Conservation (phyloP, 2,888 invertebrate species). For the Orthonevra nobilis region DNA sequence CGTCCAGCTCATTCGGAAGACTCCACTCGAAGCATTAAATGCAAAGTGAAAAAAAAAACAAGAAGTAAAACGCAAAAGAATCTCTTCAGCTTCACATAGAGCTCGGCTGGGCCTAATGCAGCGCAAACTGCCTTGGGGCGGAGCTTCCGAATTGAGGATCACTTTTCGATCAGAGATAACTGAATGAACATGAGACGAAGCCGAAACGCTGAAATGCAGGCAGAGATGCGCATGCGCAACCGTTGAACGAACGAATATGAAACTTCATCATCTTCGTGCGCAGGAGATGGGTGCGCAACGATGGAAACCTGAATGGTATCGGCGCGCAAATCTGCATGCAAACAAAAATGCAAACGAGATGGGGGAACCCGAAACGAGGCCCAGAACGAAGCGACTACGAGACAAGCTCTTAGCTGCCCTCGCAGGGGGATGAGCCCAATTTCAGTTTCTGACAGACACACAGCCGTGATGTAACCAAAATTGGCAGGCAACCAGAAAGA, state of each 20-base stretch:
- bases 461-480: constrained; percentile 38
- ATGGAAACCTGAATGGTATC: constrained; percentile 60
- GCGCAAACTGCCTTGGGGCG: constrained; percentile 72
- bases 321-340: constrained; percentile 70
- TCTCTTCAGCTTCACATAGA: constrained; percentile 50
- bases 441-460: constrained; percentile 57
- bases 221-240: neutral
- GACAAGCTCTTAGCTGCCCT: constrained; percentile 29
- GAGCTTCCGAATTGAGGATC: constrained; percentile 74
- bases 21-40: constrained; percentile 9
- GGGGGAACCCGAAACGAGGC: neutral
- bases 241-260: constrained; percentile 37
- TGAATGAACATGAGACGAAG: constrained; percentile 71
- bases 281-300: constrained; percentile 5
- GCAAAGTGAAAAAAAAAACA: neutral
- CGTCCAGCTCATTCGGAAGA: constrained; percentile 33
- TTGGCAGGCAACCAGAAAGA: constrained; percentile 16
- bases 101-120: too few relatives aligned
- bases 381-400: constrained; percentile 10
- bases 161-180: constrained; percentile 66
- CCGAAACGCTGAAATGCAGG: constrained; percentile 59
- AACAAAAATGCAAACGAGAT: constrained; percentile 69
- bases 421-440: constrained; percentile 61
- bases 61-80: constrained; percentile 1
- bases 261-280: constrained; percentile 51